Evolutionary conservation across 1,140 invertebrate species (phyloP).

Genomic region (Eumeta japonica): DNA sequence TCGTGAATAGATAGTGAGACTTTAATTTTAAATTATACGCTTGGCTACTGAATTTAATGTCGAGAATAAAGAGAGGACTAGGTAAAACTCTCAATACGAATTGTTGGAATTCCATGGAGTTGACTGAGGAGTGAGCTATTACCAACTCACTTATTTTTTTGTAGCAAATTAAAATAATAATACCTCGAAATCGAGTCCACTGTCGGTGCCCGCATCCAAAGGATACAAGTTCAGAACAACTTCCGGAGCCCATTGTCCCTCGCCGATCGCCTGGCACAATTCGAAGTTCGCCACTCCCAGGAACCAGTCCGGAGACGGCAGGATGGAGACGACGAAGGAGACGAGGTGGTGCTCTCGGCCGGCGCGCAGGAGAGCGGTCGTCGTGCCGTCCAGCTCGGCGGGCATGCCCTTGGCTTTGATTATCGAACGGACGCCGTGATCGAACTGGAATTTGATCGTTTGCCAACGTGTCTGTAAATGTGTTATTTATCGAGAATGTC

Average conservation of each 20-base stretch:
- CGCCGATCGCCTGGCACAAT: conserved; percentile 24
- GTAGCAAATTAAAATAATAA: conserved; percentile 5
- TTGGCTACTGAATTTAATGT: neutral
- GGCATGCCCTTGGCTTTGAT: conserved; percentile 36
- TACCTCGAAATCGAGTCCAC: conserved; percentile 37
- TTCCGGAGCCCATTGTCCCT: conserved; percentile 28
- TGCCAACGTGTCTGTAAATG: too few species aligned
- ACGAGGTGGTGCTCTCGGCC: conserved; percentile 30
- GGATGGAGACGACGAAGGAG: conserved; percentile 30
- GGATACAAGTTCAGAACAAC: conserved; percentile 38
- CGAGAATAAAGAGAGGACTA: neutral
- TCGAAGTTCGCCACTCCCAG: conserved; percentile 42
- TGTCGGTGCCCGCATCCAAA: conserved; percentile 44
- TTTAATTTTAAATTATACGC: neutral
- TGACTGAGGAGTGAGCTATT: neutral
- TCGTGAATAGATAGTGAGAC: neutral
- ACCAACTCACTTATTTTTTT: neutral
- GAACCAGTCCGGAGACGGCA: conserved; percentile 49
- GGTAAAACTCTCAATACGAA: neutral
- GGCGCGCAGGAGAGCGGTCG: conserved; percentile 29
- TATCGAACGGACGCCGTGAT: conserved; percentile 30
- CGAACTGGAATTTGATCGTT: conserved; percentile 22
- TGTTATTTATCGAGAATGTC: neutral
- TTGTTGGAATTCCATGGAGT: neutral
- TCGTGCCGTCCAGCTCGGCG: conserved; percentile 23